These are phyloP conservation scores for Pelagia noctiluca DNA, from an alignment of 30 jellyfish, hydroid and myxozoan species.

Conservation along the genomic window DNA sequence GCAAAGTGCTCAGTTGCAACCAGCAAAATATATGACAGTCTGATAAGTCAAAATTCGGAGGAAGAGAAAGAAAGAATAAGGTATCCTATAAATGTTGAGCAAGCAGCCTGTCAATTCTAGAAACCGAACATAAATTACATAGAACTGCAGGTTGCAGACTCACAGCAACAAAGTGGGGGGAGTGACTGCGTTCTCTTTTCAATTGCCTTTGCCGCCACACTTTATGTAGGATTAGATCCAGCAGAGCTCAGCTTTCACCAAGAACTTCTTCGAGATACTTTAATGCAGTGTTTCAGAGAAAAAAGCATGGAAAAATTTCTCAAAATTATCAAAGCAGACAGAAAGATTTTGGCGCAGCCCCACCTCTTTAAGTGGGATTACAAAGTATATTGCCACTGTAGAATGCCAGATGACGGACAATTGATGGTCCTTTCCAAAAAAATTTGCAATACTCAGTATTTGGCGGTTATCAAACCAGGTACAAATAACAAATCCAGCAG, in stretches of 20 bases:
- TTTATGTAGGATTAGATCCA: constrained; percentile 5
- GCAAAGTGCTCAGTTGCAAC: background rate
- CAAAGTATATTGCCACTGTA: constrained; percentile 16
- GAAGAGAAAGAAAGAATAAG: background rate
- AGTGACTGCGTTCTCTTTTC: constrained; percentile 22
- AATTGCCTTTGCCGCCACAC: background rate
- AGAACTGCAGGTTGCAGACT: background rate
- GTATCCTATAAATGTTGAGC: background rate
- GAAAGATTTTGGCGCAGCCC: background rate
- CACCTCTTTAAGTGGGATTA: background rate
- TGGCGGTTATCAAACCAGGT: constrained; percentile 51
- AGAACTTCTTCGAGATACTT: background rate
- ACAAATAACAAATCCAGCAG: constrained; percentile 16
- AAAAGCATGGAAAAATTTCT: background rate
- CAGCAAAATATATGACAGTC: background rate
- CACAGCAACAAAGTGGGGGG: constrained; percentile 24
- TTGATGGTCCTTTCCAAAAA: constrained; percentile 19
- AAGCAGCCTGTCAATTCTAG: background rate
- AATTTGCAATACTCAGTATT: constrained; percentile 36
- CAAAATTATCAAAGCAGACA: background rate
- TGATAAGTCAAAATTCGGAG: background rate
- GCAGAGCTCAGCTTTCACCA: constrained; percentile 7
- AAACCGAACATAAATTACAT: background rate
- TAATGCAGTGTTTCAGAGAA: background rate
- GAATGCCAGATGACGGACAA: constrained; percentile 22